Evolutionary conservation across 2,888 invertebrate genomes (phyloP).

Genomic region (Chaitophorus viminalis): DNA sequence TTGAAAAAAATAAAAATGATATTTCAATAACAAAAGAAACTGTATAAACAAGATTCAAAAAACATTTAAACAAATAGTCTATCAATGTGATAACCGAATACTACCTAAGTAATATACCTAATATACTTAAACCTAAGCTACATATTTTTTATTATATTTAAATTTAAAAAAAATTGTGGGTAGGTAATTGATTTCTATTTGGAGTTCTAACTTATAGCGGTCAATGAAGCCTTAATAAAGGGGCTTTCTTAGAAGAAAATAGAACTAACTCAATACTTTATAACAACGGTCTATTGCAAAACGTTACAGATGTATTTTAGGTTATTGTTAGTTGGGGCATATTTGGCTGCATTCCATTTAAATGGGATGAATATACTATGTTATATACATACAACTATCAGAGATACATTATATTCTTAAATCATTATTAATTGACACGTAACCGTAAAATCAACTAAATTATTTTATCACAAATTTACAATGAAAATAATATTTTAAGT

Average conservation of each 20-base stretch:
- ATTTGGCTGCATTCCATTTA: conserved; percentile 38
- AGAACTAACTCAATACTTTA: conserved; percentile 11
- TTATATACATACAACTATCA: background rate
- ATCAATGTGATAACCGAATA: background rate
- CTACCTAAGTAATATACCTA: too few species aligned
- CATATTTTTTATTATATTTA: background rate
- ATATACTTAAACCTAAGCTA: too few species aligned
- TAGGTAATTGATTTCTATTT: background rate
- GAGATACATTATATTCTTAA: background rate
- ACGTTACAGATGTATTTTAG: conserved; percentile 24
- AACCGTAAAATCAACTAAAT: background rate
- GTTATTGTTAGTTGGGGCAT: conserved; percentile 2
- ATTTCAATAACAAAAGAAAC: too few species aligned
- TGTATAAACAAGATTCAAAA: too few species aligned
- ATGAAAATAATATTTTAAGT: background rate
- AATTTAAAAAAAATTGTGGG: background rate
- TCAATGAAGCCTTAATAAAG: background rate
- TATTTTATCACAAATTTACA: background rate
- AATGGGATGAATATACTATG: background rate
- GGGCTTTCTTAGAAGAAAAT: conserved; percentile 20
- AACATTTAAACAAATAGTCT: too few species aligned
- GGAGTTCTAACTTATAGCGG: background rate
- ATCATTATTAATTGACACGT: conserved; percentile 7
- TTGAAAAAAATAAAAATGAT: too few species aligned
- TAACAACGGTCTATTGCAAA: background rate